Evolutionary conservation across 2,888 invertebrate species (phyloP).

Genomic region (Stenolophus ochropezus): DNA sequence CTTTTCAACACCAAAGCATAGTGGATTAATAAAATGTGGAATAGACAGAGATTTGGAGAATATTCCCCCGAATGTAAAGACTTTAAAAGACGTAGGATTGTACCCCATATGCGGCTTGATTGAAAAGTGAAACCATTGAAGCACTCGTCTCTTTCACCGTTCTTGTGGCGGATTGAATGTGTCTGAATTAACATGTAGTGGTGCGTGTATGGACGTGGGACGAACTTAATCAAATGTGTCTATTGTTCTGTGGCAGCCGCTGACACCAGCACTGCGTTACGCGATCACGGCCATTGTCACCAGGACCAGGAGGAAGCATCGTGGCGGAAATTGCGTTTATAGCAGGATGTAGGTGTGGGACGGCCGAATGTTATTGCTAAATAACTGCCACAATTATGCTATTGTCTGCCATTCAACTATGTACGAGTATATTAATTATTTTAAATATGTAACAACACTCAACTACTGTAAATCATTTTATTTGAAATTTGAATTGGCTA

Average conservation of each 20-base stretch:
- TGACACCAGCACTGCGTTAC: neutral
- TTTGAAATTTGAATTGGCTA: too few relatives aligned
- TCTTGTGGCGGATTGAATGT: neutral
- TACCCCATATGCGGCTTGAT: too few relatives aligned
- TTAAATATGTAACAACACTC: too few relatives aligned
- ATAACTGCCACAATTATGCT: neutral
- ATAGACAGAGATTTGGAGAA: too few relatives aligned
- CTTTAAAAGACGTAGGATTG: too few relatives aligned
- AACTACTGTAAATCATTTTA: too few relatives aligned
- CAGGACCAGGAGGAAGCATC: neutral
- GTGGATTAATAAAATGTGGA: too few relatives aligned
- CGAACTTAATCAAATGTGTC: neutral
- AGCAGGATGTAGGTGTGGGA: neutral
- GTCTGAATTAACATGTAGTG: neutral
- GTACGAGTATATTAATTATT: too few relatives aligned
- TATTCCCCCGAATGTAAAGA: too few relatives aligned
- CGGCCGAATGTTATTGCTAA: neutral
- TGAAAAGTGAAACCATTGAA: neutral
- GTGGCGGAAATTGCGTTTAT: neutral
- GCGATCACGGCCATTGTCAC: neutral
- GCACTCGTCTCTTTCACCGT: neutral
- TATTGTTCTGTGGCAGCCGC: neutral
- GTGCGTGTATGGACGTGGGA: neutral
- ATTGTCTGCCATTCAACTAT: too few relatives aligned
- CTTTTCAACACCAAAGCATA: too few relatives aligned